These are phyloP conservation scores for Sinocyclocheilus anshuiensis DNA, from an alignment of 2,113 vertebrate genomes.

Conservation along the genomic window DNA sequence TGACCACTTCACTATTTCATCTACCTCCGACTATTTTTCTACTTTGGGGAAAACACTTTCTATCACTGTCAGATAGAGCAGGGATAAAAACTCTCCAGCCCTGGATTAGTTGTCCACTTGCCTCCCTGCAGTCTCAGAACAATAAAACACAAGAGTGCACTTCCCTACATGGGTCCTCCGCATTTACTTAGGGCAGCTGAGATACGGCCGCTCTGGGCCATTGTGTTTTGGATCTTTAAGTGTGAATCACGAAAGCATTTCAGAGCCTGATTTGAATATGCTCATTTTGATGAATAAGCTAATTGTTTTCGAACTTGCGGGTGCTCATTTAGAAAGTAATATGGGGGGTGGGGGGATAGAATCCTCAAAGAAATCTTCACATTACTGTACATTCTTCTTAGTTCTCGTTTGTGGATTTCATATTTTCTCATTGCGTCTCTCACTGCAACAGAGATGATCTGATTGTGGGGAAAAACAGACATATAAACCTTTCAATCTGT, in stretches of 20 bases:
- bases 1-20: slow-evolving; percentile 75
- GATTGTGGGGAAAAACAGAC: slow-evolving; percentile 67
- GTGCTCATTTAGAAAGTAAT: not conserved
- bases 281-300: slow-evolving; percentile 25
- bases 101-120: slow-evolving; percentile 73
- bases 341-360: too few species aligned
- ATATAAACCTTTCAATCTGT: slow-evolving; percentile 76
- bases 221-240: slow-evolving; percentile 55
- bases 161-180: slow-evolving; percentile 60
- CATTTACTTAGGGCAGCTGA: slow-evolving; percentile 67
- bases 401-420: slow-evolving; percentile 11
- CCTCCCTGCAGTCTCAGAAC: slow-evolving; percentile 64
- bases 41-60: slow-evolving; percentile 80
- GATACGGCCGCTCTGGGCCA: slow-evolving; percentile 67
- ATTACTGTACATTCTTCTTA: not conserved
- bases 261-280: slow-evolving; percentile 22
- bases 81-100: slow-evolving; percentile 73
- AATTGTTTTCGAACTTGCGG: slow-evolving; percentile 5
- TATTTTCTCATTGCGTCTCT: not conserved
- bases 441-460: slow-evolving; percentile 40
- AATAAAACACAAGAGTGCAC: slow-evolving; percentile 70
- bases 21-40: slow-evolving; percentile 78
- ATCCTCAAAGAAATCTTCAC: slow-evolving; percentile 9
- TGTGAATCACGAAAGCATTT: slow-evolving; percentile 52
- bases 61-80: slow-evolving; percentile 78